These are phyloP conservation scores for Heterotis niloticus DNA, from an alignment of 2,113 vertebrate species.

Conservation along the genomic window DNA sequence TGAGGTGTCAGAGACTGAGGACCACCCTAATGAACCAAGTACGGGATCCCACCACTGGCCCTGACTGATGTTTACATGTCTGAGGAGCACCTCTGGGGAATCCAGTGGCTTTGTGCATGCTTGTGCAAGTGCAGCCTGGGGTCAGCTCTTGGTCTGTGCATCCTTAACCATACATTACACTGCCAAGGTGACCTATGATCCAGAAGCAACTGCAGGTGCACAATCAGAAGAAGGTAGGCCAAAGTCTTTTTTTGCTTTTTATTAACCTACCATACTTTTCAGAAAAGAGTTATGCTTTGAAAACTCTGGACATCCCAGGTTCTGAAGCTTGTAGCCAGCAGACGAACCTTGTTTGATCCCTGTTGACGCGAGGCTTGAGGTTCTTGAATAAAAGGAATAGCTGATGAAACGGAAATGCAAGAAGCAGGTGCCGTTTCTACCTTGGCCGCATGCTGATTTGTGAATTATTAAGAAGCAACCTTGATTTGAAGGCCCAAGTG, in stretches of 20 bases:
- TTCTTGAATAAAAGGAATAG: constrained; percentile 61
- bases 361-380: constrained; percentile 44
- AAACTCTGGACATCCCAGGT: constrained; percentile 24
- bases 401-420: constrained; percentile 51
- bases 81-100: background rate
- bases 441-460: constrained; percentile 30
- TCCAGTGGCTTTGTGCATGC: background rate
- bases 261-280: background rate
- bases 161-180: too few relatives aligned
- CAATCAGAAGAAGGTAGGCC: background rate
- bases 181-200: background rate
- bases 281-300: constrained; percentile 15
- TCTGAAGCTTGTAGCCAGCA: constrained; percentile 29
- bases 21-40: background rate
- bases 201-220: background rate
- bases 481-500: constrained; percentile 32
- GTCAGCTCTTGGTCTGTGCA: background rate
- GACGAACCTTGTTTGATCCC: constrained; percentile 43
- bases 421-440: constrained; percentile 25
- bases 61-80: background rate
- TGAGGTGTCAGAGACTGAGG: background rate
- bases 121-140: background rate
- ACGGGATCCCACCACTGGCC: background rate
- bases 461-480: constrained; percentile 60
- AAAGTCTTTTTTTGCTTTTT: constrained; percentile 2